Percentiles rank a stretch among this genome's conserved stretches.
These are phyloP conservation scores for Odontamblyopus rebecca DNA, from an alignment of 2,797 vertebrate species.

Conservation along the genomic window DNA sequence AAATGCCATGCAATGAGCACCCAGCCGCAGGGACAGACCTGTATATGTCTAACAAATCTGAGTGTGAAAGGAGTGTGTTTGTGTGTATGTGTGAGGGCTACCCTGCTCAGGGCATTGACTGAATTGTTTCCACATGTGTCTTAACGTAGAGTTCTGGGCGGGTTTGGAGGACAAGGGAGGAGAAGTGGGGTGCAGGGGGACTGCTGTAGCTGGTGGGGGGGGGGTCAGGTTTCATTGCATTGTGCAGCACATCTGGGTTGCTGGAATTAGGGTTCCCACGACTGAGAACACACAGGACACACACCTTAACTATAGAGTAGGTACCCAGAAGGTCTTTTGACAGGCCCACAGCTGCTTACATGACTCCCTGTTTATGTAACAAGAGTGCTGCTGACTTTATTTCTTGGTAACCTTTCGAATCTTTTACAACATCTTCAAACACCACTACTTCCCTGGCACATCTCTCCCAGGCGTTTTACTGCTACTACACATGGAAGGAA, in stretches of 20 bases:
- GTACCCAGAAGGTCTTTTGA: constrained; percentile 18
- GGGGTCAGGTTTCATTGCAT: constrained; percentile 79
- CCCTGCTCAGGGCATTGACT: constrained; percentile 81
- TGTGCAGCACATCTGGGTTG: constrained; percentile 78
- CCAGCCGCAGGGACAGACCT: constrained; percentile 62
- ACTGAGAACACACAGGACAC: constrained; percentile 66
- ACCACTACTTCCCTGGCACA: constrained; percentile 76
- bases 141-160: constrained; percentile 81
- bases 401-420: constrained; percentile 55
- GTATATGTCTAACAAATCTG: constrained; percentile 54
- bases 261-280: constrained; percentile 79
- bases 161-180: constrained; percentile 70
- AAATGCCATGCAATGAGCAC: constrained; percentile 70
- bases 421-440: constrained; percentile 47
- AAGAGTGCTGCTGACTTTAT: constrained; percentile 44
- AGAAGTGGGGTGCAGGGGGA: constrained; percentile 42
- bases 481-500: constrained; percentile 82
- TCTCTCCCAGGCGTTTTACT: constrained; percentile 76
- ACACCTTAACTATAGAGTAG: constrained; percentile 57
- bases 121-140: constrained; percentile 87
- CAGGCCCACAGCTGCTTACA: constrained; percentile 28
- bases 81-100: constrained; percentile 78
- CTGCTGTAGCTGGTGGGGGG: constrained; percentile 66
- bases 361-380: constrained; percentile 35
- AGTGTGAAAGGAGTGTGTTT: constrained; percentile 63